A percentile compares a stretch with the other conserved stretches of the same genome.
phyloP scores from a whole-genome alignment of 2,113 vertebrate species.

The Neogobius melanostomus region DNA sequence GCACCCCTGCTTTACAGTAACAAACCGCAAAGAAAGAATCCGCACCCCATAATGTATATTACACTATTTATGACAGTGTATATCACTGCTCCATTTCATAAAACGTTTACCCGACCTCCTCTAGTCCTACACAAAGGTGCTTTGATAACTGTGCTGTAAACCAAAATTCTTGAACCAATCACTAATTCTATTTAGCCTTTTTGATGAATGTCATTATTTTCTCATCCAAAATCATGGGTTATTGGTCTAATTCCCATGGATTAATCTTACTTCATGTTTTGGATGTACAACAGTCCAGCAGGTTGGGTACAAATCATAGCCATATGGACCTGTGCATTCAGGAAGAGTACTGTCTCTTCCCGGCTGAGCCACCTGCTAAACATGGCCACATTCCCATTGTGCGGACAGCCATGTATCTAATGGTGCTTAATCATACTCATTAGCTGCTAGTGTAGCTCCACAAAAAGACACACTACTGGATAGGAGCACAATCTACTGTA shows the following conservation, averaged over 20 bases:
- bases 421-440: constrained; percentile 68
- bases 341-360: constrained; percentile 63
- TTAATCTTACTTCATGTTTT: constrained; percentile 29
- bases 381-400: constrained; percentile 71
- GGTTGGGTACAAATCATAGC: constrained; percentile 61
- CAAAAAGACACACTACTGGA: constrained; percentile 12
- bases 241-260: background rate
- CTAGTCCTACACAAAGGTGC: no score
- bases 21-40: no score
- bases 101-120: no score
- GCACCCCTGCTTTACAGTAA: no score
- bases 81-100: no score
- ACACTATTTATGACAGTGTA: no score
- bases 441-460: constrained; percentile 54
- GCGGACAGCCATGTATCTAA: constrained; percentile 64
- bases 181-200: no score
- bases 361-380: constrained; percentile 73
- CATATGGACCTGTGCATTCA: constrained; percentile 71
- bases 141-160: no score
- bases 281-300: constrained; percentile 43
- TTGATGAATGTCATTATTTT: no score
- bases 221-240: background rate
- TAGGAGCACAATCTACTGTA: constrained; percentile 6
- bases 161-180: no score
- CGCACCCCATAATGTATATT: no score